These are phyloP conservation scores for Rana temporaria DNA, from an alignment of 2,113 vertebrate species.

Conservation along the genomic window DNA sequence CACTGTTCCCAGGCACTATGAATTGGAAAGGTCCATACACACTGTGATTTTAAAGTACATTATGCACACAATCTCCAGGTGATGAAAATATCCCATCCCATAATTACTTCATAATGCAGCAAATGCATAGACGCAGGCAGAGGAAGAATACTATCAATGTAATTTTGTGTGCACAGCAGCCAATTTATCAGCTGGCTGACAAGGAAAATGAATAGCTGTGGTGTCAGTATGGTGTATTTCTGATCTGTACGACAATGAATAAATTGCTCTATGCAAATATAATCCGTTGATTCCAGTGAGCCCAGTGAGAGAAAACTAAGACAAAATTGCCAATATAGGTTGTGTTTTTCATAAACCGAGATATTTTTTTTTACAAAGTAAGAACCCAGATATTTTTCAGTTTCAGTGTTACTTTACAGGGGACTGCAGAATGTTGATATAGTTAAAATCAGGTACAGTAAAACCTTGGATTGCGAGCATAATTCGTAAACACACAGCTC, in stretches of 20 bases:
- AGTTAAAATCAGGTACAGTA: too few relatives aligned
- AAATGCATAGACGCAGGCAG: constrained; percentile 19
- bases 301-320: neutral
- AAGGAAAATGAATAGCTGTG: constrained; percentile 7
- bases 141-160: constrained; percentile 1
- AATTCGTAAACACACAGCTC: too few relatives aligned
- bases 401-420: too few relatives aligned
- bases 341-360: neutral
- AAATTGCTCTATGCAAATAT: neutral
- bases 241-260: neutral
- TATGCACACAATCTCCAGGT: constrained; percentile 13
- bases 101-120: constrained; percentile 39
- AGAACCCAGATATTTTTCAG: too few relatives aligned
- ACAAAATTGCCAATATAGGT: neutral
- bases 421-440: too few relatives aligned
- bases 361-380: too few relatives aligned
- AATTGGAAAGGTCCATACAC: neutral
- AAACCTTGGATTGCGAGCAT: too few relatives aligned
- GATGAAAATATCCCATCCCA: constrained; percentile 15
- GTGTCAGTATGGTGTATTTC: neutral
- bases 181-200: constrained; percentile 23
- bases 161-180: neutral
- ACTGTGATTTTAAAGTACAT: constrained; percentile 1
- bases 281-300: neutral
- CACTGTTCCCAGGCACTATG: neutral